Evolutionary conservation across 2,888 invertebrate genomes (phyloP).

Genomic region (Monochamus alternatus): DNA sequence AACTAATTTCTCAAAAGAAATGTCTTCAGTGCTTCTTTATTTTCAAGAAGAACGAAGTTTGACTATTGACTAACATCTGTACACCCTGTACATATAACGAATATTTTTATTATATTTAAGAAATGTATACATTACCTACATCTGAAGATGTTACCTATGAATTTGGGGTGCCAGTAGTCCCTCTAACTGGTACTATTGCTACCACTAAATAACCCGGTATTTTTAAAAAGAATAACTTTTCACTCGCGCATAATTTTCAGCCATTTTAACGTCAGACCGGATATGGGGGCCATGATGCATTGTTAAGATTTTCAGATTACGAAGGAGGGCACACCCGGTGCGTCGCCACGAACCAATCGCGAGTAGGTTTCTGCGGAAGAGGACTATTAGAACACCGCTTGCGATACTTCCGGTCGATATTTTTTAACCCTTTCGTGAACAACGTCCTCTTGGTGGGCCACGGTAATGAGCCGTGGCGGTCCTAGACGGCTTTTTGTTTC

Average conservation of each 20-base stretch:
- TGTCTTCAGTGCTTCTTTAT: too few species aligned
- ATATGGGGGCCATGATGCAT: conserved; percentile 62
- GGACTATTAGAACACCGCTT: conserved; percentile 55
- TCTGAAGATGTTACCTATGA: too few species aligned
- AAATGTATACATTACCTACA: too few species aligned
- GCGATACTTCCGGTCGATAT: conserved; percentile 55
- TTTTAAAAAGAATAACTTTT: conserved; percentile 6
- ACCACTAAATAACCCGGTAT: too few species aligned
- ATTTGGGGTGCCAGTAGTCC: too few species aligned
- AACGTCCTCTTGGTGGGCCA: conserved; percentile 50
- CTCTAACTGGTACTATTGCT: too few species aligned
- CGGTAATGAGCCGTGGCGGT: conserved; percentile 45
- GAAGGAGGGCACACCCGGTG: conserved; percentile 54
- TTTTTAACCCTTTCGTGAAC: conserved; percentile 53
- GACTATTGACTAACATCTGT: too few species aligned
- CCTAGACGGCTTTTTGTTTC: conserved; percentile 29
- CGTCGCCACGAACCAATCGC: conserved; percentile 57
- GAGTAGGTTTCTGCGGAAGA: conserved; percentile 56
- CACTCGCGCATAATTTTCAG: conserved; percentile 47
- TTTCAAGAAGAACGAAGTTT: too few species aligned
- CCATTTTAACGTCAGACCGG: conserved; percentile 61
- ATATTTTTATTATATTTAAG: too few species aligned
- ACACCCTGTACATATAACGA: too few species aligned
- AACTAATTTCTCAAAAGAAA: too few species aligned
- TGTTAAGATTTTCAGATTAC: conserved; percentile 59